These are phyloP conservation scores for Diaprepes abbreviatus DNA, from an alignment of 2,888 invertebrate species.

Conservation along the genomic window DNA sequence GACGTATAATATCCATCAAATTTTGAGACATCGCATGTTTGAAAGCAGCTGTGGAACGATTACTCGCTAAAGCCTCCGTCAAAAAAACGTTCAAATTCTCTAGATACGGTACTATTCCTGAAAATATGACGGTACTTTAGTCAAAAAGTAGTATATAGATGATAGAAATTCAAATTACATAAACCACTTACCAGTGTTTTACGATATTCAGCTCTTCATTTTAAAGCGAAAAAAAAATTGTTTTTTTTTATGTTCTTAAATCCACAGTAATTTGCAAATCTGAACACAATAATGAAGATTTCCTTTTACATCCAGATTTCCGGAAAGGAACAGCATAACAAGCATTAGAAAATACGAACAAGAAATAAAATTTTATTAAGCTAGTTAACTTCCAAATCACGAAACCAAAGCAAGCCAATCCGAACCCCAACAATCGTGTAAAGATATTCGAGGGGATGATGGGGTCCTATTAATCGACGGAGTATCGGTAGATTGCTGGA, in stretches of 20 bases:
- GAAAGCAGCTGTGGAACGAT: no score
- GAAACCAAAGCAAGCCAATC: slow-evolving; percentile 48
- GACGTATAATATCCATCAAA: no score
- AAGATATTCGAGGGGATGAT: slow-evolving; percentile 45
- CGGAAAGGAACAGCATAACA: slow-evolving; percentile 27
- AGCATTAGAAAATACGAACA: slow-evolving; percentile 43
- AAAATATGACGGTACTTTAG: no score
- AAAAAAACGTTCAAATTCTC: no score
- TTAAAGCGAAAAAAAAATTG: no score
- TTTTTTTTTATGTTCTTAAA: background rate
- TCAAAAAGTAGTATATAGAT: no score
- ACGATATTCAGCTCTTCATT: no score
- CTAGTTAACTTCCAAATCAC: slow-evolving; percentile 48
- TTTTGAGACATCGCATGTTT: no score
- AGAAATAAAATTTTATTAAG: slow-evolving; percentile 49
- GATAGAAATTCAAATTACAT: no score
- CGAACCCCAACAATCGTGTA: slow-evolving; percentile 42
- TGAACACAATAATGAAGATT: slow-evolving; percentile 25
- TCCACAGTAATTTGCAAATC: slow-evolving; percentile 26
- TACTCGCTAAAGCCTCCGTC: no score
- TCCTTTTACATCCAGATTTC: slow-evolving; percentile 30
- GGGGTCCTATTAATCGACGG: slow-evolving; percentile 43
- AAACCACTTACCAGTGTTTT: no score
- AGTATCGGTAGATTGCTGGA: slow-evolving; percentile 35
- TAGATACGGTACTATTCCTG: no score